Conservation (phyloP, 1,140 invertebrate species). For the Ladona fulva region DNA sequence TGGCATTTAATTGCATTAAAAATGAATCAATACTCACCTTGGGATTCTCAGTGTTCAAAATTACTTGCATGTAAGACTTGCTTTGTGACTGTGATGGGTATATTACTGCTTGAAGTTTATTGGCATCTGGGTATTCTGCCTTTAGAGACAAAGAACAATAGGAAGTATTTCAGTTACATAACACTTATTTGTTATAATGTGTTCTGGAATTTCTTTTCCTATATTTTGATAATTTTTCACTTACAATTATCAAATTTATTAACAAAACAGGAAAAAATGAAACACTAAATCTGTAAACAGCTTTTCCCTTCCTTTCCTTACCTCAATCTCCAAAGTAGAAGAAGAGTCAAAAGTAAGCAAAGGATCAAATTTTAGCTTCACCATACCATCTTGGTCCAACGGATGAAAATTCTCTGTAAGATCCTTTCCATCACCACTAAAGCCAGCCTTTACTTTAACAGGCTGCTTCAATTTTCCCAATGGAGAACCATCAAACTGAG, state of each 20-base stretch:
- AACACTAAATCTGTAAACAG: too few relatives aligned
- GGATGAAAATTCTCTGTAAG: conserved; percentile 48
- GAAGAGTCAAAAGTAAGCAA: conserved; percentile 44
- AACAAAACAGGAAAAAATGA: not conserved
- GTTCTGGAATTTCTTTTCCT: not conserved
- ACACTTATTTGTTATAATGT: not conserved
- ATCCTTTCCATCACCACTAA: conserved; percentile 53
- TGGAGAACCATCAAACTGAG: conserved; percentile 65
- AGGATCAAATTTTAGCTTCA: conserved; percentile 60
- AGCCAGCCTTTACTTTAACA: conserved; percentile 54
- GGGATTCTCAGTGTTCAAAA: conserved; percentile 46
- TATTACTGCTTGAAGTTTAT: conserved; percentile 70
- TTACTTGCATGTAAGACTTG: conserved; percentile 65
- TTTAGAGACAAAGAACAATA: conserved; percentile 30
- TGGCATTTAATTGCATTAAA: too few relatives aligned
- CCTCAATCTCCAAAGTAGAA: conserved; percentile 50
- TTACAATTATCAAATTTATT: not conserved
- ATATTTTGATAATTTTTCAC: not conserved
- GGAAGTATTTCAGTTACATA: conserved; percentile 13
- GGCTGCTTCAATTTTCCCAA: conserved; percentile 52
- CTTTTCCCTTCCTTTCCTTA: conserved; percentile 26
- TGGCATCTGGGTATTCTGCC: conserved; percentile 60
- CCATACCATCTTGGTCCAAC: conserved; percentile 56
- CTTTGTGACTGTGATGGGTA: conserved; percentile 60
- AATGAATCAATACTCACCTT: conserved; percentile 12